Conservation (phyloP, 2,113 vertebrate species). For the Carettochelys insculpta region DNA sequence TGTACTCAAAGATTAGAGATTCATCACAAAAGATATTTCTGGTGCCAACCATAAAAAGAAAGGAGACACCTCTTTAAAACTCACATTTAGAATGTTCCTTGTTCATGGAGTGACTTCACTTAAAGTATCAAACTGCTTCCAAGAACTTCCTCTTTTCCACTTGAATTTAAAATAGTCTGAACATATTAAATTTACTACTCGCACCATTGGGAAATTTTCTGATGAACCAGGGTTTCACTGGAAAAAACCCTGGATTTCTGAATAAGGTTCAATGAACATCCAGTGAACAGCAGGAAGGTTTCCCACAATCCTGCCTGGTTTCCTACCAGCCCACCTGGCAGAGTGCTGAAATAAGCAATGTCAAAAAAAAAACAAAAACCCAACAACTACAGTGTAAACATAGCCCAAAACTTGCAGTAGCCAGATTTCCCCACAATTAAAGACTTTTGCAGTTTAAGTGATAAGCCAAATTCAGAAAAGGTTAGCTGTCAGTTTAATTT, state of each 20-base stretch:
- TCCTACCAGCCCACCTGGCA: too few relatives aligned
- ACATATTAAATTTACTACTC: not conserved
- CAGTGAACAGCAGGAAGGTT: too few relatives aligned
- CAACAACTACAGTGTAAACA: too few relatives aligned
- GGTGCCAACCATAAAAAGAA: not conserved
- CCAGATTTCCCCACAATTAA: conserved; percentile 17
- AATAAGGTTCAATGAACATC: too few relatives aligned
- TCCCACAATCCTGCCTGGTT: too few relatives aligned
- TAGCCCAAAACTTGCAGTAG: too few relatives aligned
- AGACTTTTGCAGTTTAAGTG: not conserved
- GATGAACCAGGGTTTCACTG: not conserved
- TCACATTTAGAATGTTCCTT: not conserved
- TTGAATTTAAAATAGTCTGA: too few relatives aligned
- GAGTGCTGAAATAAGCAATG: too few relatives aligned
- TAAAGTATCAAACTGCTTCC: not conserved
- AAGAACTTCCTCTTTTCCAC: not conserved
- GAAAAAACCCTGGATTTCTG: not conserved
- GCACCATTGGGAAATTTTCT: too few relatives aligned
- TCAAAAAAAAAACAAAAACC: too few relatives aligned
- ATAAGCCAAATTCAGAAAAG: not conserved
- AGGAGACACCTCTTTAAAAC: not conserved
- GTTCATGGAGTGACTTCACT: not conserved
- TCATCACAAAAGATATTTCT: conserved; percentile 9
- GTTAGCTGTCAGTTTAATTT: not conserved
- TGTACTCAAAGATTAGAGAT: not conserved